phyloP scores from a whole-genome alignment of 2,113 vertebrate species.

The Phyllostomus discolor region DNA sequence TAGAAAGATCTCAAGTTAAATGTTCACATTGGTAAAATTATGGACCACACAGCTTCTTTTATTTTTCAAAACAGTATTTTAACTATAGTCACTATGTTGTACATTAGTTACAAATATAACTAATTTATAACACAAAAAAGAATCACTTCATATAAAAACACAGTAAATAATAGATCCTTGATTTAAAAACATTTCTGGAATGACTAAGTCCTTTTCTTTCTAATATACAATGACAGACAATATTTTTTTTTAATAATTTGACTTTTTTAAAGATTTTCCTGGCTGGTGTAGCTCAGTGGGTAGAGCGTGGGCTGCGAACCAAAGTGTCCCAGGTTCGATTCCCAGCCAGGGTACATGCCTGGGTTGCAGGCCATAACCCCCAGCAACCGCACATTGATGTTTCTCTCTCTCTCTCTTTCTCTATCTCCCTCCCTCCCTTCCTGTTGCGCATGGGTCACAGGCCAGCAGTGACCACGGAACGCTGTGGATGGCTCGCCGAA shows the following conservation, averaged over 20 bases:
- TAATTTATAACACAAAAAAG: neutral
- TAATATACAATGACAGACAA: neutral
- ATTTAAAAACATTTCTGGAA: neutral
- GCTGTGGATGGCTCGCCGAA: too few species aligned
- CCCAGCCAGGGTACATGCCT: too few species aligned
- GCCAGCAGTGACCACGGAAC: too few species aligned
- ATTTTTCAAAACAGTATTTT: neutral
- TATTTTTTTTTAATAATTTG: neutral
- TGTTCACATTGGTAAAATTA: neutral
- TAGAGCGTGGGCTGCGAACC: too few species aligned
- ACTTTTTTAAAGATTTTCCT: too few species aligned
- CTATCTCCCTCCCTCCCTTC: too few species aligned
- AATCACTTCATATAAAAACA: neutral
- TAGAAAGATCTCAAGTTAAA: neutral
- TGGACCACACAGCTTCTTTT: neutral
- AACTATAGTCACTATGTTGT: neutral
- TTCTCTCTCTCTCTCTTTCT: too few species aligned
- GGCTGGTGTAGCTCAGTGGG: too few species aligned
- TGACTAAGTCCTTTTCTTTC: neutral
- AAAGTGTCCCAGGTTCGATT: too few species aligned
- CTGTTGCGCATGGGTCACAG: too few species aligned
- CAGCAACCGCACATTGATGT: too few species aligned
- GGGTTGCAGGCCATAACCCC: too few species aligned
- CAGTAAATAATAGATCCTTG: neutral
- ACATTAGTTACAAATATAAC: neutral